These are phyloP conservation scores for Urechis unicinctus DNA, from an alignment of 2,888 invertebrate genomes.

Conservation along the genomic window DNA sequence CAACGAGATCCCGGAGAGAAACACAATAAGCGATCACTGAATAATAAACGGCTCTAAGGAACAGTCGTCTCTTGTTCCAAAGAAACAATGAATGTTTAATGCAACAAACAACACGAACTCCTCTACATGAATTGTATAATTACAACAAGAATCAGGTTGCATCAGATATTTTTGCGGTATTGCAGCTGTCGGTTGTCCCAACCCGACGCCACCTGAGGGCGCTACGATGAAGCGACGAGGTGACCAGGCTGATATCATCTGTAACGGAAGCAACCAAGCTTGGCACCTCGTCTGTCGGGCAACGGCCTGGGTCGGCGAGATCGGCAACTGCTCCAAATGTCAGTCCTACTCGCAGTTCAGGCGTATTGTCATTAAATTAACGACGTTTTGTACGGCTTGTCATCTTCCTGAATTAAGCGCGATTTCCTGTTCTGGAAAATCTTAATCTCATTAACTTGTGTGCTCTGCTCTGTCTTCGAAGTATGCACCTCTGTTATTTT, in stretches of 20 bases:
- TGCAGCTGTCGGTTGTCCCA: slow-evolving; percentile 4
- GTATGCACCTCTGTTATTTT: no score
- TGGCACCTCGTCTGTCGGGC: slow-evolving; percentile 20
- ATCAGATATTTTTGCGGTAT: no score
- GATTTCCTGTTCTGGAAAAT: not conserved
- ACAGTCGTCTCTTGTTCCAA: no score
- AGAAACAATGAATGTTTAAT: not conserved
- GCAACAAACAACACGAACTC: not conserved
- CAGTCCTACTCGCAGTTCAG: no score
- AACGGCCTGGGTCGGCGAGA: slow-evolving; percentile 16
- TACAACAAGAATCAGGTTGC: no score
- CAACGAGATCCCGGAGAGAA: no score
- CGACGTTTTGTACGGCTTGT: no score
- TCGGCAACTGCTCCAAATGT: slow-evolving; percentile 17
- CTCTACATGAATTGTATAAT: no score
- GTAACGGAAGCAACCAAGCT: slow-evolving; percentile 10
- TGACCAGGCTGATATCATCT: slow-evolving; percentile 6
- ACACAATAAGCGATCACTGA: no score
- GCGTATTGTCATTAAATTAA: no score
- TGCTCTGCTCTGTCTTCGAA: not conserved
- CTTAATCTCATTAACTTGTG: not conserved
- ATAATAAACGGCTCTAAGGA: no score
- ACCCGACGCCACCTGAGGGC: not conserved
- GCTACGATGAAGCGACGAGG: slow-evolving; percentile 1
- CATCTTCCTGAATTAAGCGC: no score